These are phyloP conservation scores for Phoenoteleia sp. DNA, from an alignment of 2,888 invertebrate genomes.

Conservation along the genomic window DNA sequence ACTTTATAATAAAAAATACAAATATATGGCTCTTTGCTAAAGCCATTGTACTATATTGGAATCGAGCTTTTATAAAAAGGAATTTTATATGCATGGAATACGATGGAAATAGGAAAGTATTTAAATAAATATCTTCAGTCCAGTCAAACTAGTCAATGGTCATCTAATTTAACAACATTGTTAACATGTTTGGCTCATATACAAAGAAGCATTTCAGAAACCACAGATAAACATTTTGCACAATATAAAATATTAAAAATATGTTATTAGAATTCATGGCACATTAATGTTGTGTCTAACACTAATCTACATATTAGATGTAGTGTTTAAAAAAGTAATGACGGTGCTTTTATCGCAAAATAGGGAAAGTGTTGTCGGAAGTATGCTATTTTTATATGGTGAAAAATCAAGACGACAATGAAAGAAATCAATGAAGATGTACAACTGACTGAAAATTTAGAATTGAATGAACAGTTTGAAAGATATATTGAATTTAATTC, in stretches of 20 bases:
- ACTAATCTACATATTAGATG: constrained; percentile 35
- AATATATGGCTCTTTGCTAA: constrained; percentile 37
- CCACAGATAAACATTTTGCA: constrained; percentile 22
- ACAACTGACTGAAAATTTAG: not conserved
- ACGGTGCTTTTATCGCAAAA: constrained; percentile 16
- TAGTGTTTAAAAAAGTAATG: constrained; percentile 46
- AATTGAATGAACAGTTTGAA: constrained; percentile 33
- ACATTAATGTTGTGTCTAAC: constrained; percentile 53
- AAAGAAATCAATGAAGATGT: not conserved
- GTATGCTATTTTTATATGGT: not conserved
- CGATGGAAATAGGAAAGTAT: constrained; percentile 33
- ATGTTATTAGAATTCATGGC: constrained; percentile 66
- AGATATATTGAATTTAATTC: constrained; percentile 36
- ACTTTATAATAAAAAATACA: constrained; percentile 31
- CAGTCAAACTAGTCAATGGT: not conserved
- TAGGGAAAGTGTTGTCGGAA: constrained; percentile 7
- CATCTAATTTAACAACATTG: constrained; percentile 3
- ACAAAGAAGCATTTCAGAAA: constrained; percentile 52
- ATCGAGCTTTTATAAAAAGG: constrained; percentile 46
- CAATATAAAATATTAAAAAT: constrained; percentile 31
- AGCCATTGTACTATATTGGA: constrained; percentile 27
- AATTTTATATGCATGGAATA: constrained; percentile 31
- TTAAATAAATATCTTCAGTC: constrained; percentile 45
- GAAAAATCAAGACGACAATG: constrained; percentile 18
- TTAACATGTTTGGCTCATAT: constrained; percentile 58